Evolutionary conservation across 2,113 vertebrate species (phyloP).

Genomic region (Ancistrus triradiatus): DNA sequence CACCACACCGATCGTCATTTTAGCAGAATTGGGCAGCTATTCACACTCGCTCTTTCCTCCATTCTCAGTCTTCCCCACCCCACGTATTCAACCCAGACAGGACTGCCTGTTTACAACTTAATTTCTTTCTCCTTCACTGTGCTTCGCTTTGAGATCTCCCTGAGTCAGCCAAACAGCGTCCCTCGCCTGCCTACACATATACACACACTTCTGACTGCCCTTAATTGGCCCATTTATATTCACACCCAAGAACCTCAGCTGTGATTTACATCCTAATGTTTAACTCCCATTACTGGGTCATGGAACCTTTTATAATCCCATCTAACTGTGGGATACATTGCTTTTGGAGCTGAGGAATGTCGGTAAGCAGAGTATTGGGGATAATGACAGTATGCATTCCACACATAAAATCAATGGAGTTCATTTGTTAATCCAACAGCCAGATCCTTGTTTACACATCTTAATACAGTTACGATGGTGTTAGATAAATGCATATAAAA

Average conservation of each 20-base stretch:
- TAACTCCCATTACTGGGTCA: background rate
- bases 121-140: background rate
- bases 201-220: constrained; percentile 9
- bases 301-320: constrained; percentile 7
- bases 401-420: no score
- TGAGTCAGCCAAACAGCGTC: constrained; percentile 27
- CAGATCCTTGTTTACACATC: no score
- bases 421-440: no score
- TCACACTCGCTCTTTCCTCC: background rate
- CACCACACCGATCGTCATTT: constrained; percentile 54
- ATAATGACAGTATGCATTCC: no score
- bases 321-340: background rate
- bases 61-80: background rate
- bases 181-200: background rate
- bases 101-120: background rate
- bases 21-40: constrained; percentile 32
- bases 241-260: background rate
- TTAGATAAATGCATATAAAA: no score
- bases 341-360: background rate
- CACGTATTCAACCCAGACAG: no score
- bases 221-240: constrained; percentile 23
- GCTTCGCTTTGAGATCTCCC: background rate
- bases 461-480: no score
- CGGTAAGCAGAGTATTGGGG: background rate
- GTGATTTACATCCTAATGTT: constrained; percentile 19